These are phyloP conservation scores for Nephotettix cincticeps DNA, from an alignment of 1,140 invertebrate species.

Conservation along the genomic window DNA sequence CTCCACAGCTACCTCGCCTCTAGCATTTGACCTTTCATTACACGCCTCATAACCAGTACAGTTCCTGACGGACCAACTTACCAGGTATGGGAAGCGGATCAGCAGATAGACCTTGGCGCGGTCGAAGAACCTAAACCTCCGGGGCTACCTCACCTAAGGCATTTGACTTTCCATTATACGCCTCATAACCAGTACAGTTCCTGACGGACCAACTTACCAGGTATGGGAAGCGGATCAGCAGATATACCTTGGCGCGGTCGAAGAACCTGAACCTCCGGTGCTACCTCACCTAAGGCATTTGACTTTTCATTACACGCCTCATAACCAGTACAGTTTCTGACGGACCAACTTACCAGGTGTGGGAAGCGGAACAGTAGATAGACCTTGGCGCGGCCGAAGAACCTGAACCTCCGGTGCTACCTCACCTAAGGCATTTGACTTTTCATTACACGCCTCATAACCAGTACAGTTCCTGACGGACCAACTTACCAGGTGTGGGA, in stretches of 20 bases:
- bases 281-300: too few species aligned
- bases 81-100: conserved; percentile 60
- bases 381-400: conserved; percentile 62
- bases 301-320: too few species aligned
- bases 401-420: conserved; percentile 57
- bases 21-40: too few species aligned
- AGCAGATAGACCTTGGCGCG: conserved; percentile 62
- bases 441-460: too few species aligned
- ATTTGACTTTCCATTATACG: too few species aligned
- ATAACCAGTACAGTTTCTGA: too few species aligned
- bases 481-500: conserved; percentile 61
- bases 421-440: too few species aligned
- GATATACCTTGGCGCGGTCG: conserved; percentile 61
- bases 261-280: conserved; percentile 60
- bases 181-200: too few species aligned
- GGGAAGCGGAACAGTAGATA: conserved; percentile 62
- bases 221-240: conserved; percentile 60
- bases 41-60: not conserved
- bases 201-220: too few species aligned
- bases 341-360: too few species aligned
- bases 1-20: conserved; percentile 55
- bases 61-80: conserved; percentile 44
- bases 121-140: conserved; percentile 61
- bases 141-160: conserved; percentile 55
- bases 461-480: too few species aligned